Conservation (phyloP, 1,140 invertebrate species). For the Brachionus koreanus region DNA sequence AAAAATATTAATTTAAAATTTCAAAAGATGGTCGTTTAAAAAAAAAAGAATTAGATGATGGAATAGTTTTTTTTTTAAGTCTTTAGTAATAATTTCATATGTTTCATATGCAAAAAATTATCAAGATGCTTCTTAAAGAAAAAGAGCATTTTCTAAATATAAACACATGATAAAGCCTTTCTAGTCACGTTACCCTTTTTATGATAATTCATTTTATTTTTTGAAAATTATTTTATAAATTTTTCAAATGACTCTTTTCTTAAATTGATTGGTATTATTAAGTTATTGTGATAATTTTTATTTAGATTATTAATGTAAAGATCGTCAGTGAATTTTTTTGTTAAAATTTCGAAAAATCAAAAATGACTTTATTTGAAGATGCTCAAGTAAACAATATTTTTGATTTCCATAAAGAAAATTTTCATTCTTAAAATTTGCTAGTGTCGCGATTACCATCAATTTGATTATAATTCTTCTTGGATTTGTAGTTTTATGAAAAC, state of each 20-base stretch:
- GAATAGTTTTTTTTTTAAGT: no score
- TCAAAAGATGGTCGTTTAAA: no score
- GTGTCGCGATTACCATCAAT: conserved; percentile 53
- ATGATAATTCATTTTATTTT: no score
- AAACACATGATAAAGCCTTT: no score
- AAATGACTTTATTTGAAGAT: background rate
- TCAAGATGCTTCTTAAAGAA: no score
- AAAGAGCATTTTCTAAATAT: no score
- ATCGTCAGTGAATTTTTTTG: background rate
- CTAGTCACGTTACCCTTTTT: no score
- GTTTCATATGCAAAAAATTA: no score
- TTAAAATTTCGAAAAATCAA: background rate
- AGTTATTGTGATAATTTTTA: background rate
- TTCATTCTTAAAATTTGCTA: conserved; percentile 22
- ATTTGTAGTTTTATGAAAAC: conserved; percentile 56
- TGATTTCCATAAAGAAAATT: background rate
- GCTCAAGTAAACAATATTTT: background rate
- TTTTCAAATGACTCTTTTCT: background rate
- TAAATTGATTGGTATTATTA: background rate
- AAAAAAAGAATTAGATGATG: no score
- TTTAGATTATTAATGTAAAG: background rate
- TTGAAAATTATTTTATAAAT: background rate
- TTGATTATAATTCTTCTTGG: conserved; percentile 46
- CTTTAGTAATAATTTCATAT: no score
- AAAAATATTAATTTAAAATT: no score